Evolutionary conservation across 1,140 invertebrate genomes (phyloP).

Genomic region (Neelides sp.): DNA sequence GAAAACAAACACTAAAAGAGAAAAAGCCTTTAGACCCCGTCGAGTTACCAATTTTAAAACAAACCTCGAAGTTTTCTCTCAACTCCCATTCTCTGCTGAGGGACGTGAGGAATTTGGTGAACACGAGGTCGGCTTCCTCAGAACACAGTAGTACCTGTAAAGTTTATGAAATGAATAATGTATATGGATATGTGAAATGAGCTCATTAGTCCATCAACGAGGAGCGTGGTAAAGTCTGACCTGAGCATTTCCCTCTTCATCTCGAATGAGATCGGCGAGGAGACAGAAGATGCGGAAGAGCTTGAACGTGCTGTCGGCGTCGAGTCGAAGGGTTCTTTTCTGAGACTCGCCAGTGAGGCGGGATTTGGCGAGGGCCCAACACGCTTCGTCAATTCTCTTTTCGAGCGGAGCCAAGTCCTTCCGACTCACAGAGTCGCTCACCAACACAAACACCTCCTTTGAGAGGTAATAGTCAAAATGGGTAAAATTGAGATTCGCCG

Average conservation of each 20-base stretch:
- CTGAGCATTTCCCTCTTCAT: slow-evolving; percentile 30
- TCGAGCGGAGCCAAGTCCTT: slow-evolving; percentile 45
- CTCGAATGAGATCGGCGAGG: slow-evolving; percentile 49
- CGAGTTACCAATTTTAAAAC: neutral
- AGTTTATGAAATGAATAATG: too few species aligned
- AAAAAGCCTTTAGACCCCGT: neutral
- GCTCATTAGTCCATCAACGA: too few species aligned
- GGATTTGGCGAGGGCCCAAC: slow-evolving; percentile 57
- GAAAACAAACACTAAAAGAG: slow-evolving; percentile 28
- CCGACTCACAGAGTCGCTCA: slow-evolving; percentile 44
- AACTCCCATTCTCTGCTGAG: slow-evolving; percentile 31
- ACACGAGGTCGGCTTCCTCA: slow-evolving; percentile 35
- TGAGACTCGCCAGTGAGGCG: slow-evolving; percentile 42
- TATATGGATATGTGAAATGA: too few species aligned
- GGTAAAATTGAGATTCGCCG: slow-evolving; percentile 52
- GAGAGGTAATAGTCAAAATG: slow-evolving; percentile 60
- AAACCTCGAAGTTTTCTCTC: slow-evolving; percentile 26
- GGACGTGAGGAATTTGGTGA: slow-evolving; percentile 32
- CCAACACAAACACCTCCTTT: slow-evolving; percentile 52
- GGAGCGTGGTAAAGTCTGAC: slow-evolving; percentile 9
- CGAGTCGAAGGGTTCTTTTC: slow-evolving; percentile 44
- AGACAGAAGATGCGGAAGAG: slow-evolving; percentile 66
- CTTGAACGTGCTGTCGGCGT: slow-evolving; percentile 53
- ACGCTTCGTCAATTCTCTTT: slow-evolving; percentile 51
- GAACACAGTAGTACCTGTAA: slow-evolving; percentile 32